A percentile compares a stretch with the other conserved stretches of the same genome.
These are phyloP conservation scores for Callionymus lyra DNA, from an alignment of 2,113 vertebrate genomes.

Conservation along the genomic window DNA sequence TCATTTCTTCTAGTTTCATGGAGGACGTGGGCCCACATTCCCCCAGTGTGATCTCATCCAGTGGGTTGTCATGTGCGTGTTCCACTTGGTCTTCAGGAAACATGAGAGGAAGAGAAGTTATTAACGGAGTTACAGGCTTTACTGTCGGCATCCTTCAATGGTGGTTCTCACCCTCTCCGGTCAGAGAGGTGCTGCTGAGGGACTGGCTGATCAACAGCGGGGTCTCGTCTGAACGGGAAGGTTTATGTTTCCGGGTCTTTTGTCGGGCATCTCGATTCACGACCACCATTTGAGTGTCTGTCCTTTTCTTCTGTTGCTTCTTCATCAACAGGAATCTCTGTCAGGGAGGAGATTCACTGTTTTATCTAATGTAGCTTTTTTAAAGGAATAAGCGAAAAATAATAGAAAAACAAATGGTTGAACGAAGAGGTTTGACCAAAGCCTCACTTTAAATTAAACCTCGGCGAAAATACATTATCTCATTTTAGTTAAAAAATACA, in stretches of 20 bases:
- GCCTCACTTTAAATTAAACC: too few species aligned
- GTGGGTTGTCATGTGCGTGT: conserved; percentile 57
- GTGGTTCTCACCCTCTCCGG: conserved; percentile 35
- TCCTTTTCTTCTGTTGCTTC: conserved; percentile 67
- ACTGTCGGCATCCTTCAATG: not conserved
- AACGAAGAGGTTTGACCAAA: too few species aligned
- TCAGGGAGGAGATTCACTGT: not conserved
- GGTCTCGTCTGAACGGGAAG: conserved; percentile 49
- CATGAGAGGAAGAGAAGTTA: not conserved
- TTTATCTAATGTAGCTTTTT: too few species aligned
- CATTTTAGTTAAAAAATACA: too few species aligned
- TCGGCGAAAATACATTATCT: too few species aligned
- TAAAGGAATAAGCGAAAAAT: too few species aligned
- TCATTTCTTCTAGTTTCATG: conserved; percentile 14
- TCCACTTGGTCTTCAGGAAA: conserved; percentile 52
- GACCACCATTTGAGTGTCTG: conserved; percentile 65
- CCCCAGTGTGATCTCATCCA: conserved; percentile 64
- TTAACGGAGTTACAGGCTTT: not conserved
- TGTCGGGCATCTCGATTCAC: conserved; percentile 57
- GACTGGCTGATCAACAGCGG: conserved; percentile 62
- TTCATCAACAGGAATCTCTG: conserved; percentile 64
- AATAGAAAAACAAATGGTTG: too few species aligned
- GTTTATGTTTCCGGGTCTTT: conserved; percentile 58
- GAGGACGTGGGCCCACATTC: conserved; percentile 29
- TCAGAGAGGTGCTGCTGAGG: conserved; percentile 61